Evolutionary conservation across 2,888 invertebrate genomes (phyloP), one percentile per base, ranked within the genome.

Genomic region (Plagodis pulveraria): DNA sequence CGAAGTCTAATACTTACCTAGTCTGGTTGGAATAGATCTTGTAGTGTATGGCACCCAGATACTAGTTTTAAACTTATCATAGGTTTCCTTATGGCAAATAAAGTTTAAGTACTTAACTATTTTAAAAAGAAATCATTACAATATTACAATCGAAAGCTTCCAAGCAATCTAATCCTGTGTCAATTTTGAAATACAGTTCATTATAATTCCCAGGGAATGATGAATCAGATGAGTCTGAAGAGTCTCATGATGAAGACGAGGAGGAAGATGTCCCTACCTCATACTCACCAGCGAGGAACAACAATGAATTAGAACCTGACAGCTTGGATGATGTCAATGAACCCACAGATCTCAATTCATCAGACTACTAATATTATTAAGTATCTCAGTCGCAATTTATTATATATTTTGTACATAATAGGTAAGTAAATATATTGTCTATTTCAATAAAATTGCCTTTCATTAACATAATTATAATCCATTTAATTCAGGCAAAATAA

Each of bases 241-340:
- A 94, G 62, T 92, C 93, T 44, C 94, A 94, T 70, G 94, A 94
- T 80, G 93, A 93, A 72, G 94, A 94, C 65, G 94, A 94, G 52
- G 94, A 94, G 62, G 94, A 94, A 59, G 94, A 94, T 58, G 83
- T 91, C 4, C 84, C 85, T 0, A 84, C 87, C 10, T 80, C 86
- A 40, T 91, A 91, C 64, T 87, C 93, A 2, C 89, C 91, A 6
- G 73, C 86, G 0, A 79, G 88, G 41, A 90, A 89, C 64, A 90
- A 90, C 56, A 91, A 89, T 72, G 92, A 91, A 47, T 56, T 86
- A 5, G 90, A 89, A 68, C 87, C 86, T 0, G 89, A 89, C 63
- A 87, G 86, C 54, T 65, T 89, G 34, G 90, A 91, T 60, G 90
- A 89, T 49, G 73, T 89, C 12, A 87, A 87, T 63, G 89, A 87